Base-by-base conservation (phyloP, 2,797 vertebrate species). In the Phylloscopus collybita region DNA sequence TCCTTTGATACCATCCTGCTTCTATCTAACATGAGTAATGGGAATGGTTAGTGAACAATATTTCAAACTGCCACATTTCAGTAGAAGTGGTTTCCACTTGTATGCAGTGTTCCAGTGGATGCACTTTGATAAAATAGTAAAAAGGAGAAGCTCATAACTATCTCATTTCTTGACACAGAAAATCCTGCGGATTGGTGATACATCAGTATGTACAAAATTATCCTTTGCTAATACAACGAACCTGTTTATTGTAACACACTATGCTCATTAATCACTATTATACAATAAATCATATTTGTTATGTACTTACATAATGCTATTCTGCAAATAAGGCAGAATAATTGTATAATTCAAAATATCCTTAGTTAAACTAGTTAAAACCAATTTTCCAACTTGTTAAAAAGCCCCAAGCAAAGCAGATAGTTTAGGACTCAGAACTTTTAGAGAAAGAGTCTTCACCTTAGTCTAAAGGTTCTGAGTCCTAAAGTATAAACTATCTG, bases 1-100 rank as follows among this genome's bases (percentile, higher is more conserved):
- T 90, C 74, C 56, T 93, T 94, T 96, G 90, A 95, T 93, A 90
- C 50, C 90, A 94, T 90, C 47, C 82, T 83, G 51, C 79, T 92
- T 94, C 88, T 60, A 73, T 90, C 85, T 88, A 93, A 87, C 82
- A 95, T 96, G 96, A 97, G 74, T 96, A 97, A 97, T 96, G 93
- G 92, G 84, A 91, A 76, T 88, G 67, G 72, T 93, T 95, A 93
- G 73, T 42, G 92, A 94, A 91, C 87, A 96, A 96, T 97, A 96
- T 89, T 96, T 97, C 93, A 96, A 93, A 21, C 75, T 95, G 94
- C 83, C 95, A 96, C 47, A 75, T 95, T 94, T 86, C 85, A 82
- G 88, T 47, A 94, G 80, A 96, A 96, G 44, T 80, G 26, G 54
- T 93, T 95, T 96, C 86, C 65, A 94, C 65, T 95, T 95, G 81